Percentiles rank a stretch among this genome's conserved stretches.
Conservation (phyloP, 2,113 vertebrate species). For the Misgurnus mizolepis region DNA sequence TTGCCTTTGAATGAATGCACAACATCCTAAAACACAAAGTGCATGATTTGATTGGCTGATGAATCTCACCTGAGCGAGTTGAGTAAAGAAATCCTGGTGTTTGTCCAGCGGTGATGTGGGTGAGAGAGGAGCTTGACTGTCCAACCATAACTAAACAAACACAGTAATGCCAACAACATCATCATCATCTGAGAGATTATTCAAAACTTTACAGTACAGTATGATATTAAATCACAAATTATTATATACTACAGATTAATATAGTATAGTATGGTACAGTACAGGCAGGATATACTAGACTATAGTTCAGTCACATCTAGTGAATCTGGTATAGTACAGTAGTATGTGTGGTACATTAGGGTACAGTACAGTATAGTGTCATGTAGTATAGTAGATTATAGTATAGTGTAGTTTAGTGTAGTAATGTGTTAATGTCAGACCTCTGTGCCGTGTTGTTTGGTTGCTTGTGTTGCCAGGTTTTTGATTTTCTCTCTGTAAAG, state of each 20-base stretch:
- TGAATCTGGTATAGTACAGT: too few relatives aligned
- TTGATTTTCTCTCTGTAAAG: conserved; percentile 90
- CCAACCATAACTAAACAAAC: conserved; percentile 84
- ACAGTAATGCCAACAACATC: neutral
- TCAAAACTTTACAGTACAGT: too few relatives aligned
- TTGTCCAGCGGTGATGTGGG: conserved; percentile 78
- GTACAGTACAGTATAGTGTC: too few relatives aligned
- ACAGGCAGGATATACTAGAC: too few relatives aligned
- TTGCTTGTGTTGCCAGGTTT: conserved; percentile 82
- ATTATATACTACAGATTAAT: too few relatives aligned
- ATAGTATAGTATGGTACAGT: too few relatives aligned
- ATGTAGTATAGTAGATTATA: too few relatives aligned
- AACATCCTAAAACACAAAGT: neutral
- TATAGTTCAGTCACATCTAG: too few relatives aligned
- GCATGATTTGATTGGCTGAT: neutral
- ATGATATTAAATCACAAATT: too few relatives aligned
- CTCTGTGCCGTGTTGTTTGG: conserved; percentile 85
- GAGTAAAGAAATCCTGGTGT: conserved; percentile 91
- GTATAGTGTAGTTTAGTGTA: too few relatives aligned
- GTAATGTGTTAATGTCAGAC: conserved; percentile 61
- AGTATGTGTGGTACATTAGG: too few relatives aligned
- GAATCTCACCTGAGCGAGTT: conserved; percentile 74
- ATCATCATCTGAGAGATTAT: neutral
- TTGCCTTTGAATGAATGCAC: too few relatives aligned
- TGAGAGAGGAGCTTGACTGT: conserved; percentile 76